Evolutionary conservation across 2,888 invertebrate genomes (phyloP).

Genomic region (Hypena proboscidalis): DNA sequence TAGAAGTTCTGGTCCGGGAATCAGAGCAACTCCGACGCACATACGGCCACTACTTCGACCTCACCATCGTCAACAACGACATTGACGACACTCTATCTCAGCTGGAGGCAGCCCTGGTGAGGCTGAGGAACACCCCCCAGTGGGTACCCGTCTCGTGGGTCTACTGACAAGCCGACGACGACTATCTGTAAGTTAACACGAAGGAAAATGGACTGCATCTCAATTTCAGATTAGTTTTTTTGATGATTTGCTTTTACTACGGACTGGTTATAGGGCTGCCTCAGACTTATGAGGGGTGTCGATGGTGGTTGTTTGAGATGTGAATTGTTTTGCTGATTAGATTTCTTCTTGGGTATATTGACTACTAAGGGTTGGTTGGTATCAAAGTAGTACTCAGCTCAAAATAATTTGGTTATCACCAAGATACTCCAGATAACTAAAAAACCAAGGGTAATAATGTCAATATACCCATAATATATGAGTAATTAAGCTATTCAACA

Average conservation of each 20-base stretch:
- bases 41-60: constrained; percentile 99
- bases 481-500: no score
- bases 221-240: constrained; percentile 25
- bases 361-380: no score
- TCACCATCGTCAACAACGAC: constrained; percentile 99
- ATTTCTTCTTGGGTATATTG: not conserved
- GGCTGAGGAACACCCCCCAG: constrained; percentile 95
- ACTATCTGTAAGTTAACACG: constrained; percentile 44
- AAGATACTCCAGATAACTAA: no score
- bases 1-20: constrained; percentile 98
- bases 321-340: no score
- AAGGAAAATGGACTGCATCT: constrained; percentile 38
- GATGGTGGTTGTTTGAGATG: not conserved
- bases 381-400: no score
- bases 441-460: no score
- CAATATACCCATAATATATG: no score
- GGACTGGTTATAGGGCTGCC: constrained; percentile 25
- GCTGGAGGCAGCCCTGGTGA: constrained; percentile 95
- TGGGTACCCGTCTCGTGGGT: constrained; percentile 99
- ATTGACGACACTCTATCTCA: constrained; percentile 99
- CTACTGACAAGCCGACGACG: constrained; percentile 88
- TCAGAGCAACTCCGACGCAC: constrained; percentile 98
- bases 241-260: constrained; percentile 28
- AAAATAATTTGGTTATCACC: no score
- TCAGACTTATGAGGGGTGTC: not conserved